Base-by-base conservation (phyloP, 2,888 invertebrate species). In the Cyrtodaria siliqua region DNA sequence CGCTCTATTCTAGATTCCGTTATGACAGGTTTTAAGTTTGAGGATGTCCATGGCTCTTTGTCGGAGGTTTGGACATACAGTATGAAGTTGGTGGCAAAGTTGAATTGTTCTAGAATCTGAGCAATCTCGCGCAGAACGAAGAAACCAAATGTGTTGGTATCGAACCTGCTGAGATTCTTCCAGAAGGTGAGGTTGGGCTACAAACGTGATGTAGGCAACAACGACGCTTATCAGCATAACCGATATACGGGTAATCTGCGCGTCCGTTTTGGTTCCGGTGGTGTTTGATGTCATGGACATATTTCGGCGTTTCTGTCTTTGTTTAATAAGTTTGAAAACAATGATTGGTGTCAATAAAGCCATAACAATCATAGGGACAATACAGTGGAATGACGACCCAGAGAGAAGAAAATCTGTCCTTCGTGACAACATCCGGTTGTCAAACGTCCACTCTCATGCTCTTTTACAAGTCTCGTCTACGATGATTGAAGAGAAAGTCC, bases 1-100 rank as follows among this genome's bases (percentile, higher is more conserved):
- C n/a, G n/a, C n/a, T n/a, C n/a, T n/a, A n/a, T n/a, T n/a, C n/a
- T n/a, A n/a, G n/a, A n/a, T n/a, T n/a, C n/a, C n/a, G n/a, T n/a
- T n/a, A n/a, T n/a, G n/a, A n/a, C n/a, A n/a, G n/a, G n/a, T n/a
- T n/a, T n/a, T n/a, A n/a, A 33, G 16, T 44, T 44, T 44, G 4
- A 44, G n/a, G 6, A 44, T 6, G 4, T 44, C 44, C 44, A 44
- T 16, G 4, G 44, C 44, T 20, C 44, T 44, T 44, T 16, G 4
- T 44, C 62, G n/a, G 61, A 86, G 87, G 20, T 62, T 62, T n/a
- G 49, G 1, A 86, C 82, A 59, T 88, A 88, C 26, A 87, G 71
- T 52, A 86, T 70, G 69, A 89, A 87, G 67, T 89, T 89, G 44
- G 83, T 76, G 38, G 86, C 79, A 64, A 86, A 87, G 59, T 87